Conservation (phyloP, 2,888 invertebrate genomes). For the Argyresthia goedartella region DNA sequence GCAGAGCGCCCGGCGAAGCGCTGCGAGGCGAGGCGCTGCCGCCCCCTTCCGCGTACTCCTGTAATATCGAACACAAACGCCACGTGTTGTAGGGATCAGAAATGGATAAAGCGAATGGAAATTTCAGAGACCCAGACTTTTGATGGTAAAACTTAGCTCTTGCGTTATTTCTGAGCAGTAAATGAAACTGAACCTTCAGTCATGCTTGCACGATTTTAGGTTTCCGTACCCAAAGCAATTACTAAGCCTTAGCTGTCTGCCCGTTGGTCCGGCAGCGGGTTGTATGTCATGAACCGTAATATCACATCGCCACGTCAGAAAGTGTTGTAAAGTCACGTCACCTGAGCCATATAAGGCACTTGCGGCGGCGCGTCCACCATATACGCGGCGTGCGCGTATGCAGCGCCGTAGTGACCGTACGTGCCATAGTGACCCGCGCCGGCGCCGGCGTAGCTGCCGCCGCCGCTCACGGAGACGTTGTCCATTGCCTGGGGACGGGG, state of each 20-base stretch:
- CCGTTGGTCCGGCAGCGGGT: too few relatives aligned
- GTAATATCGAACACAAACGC: slow-evolving; percentile 4
- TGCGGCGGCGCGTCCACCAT: slow-evolving; percentile 57
- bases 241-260: too few relatives aligned
- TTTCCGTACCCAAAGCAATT: too few relatives aligned
- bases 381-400: slow-evolving; percentile 57
- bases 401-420: slow-evolving; percentile 60
- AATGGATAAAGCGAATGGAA: too few relatives aligned
- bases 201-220: too few relatives aligned
- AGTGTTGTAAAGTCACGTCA: too few relatives aligned
- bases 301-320: too few relatives aligned
- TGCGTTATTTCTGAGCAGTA: too few relatives aligned
- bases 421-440: slow-evolving; percentile 57
- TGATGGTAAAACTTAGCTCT: too few relatives aligned
- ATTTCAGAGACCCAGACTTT: too few relatives aligned
- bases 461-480: slow-evolving; percentile 55
- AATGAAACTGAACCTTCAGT: too few relatives aligned
- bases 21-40: slow-evolving; percentile 60
- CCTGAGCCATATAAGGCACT: slow-evolving; percentile 62
- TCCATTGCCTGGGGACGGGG: slow-evolving; percentile 56
- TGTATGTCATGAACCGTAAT: too few relatives aligned
- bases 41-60: slow-evolving; percentile 63
- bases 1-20: slow-evolving; percentile 54
- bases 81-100: background rate
- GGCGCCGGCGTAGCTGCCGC: slow-evolving; percentile 42